These are phyloP conservation scores for Clarias magur DNA, from an alignment of 2,113 vertebrate genomes.

Conservation along the genomic window DNA sequence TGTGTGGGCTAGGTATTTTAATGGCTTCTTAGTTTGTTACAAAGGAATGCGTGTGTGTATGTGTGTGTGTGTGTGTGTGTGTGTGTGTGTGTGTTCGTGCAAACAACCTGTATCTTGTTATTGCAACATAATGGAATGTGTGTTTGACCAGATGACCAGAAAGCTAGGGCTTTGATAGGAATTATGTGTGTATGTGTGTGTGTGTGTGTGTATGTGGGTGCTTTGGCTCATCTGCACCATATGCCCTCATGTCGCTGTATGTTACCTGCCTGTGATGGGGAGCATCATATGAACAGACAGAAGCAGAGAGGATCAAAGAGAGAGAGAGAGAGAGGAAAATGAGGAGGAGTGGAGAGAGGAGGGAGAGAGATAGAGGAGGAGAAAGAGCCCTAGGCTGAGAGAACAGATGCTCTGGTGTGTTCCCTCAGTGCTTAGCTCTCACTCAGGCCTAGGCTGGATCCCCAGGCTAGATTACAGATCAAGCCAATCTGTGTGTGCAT, in stretches of 20 bases:
- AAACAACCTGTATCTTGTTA: conserved; percentile 25
- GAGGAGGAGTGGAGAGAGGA: conserved; percentile 10
- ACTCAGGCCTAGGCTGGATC: conserved; percentile 44
- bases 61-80: conserved; percentile 30
- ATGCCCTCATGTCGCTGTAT: conserved; percentile 44
- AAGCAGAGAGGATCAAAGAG: conserved; percentile 44
- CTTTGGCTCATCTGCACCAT: conserved; percentile 38
- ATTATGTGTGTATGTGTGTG: conserved; percentile 5
- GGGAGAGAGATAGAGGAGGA: not conserved
- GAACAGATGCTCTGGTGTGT: conserved; percentile 47
- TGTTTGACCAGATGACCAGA: conserved; percentile 11
- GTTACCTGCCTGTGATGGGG: conserved; percentile 38
- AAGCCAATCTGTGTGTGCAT: conserved; percentile 41
- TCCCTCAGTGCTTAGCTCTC: conserved; percentile 30
- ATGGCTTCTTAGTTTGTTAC: conserved; percentile 4
- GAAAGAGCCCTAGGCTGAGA: conserved; percentile 41
- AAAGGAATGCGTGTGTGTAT: not conserved
- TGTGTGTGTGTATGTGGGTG: not conserved
- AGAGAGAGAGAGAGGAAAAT: conserved; percentile 9
- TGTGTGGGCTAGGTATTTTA: conserved; percentile 39
- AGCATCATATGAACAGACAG: conserved; percentile 48
- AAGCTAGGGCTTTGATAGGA: not conserved
- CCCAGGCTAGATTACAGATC: conserved; percentile 55
- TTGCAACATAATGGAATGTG: not conserved
- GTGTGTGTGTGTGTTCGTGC: conserved; percentile 4